Evolutionary conservation across 1,140 invertebrate species (phyloP).

Genomic region (Pinna nobilis): DNA sequence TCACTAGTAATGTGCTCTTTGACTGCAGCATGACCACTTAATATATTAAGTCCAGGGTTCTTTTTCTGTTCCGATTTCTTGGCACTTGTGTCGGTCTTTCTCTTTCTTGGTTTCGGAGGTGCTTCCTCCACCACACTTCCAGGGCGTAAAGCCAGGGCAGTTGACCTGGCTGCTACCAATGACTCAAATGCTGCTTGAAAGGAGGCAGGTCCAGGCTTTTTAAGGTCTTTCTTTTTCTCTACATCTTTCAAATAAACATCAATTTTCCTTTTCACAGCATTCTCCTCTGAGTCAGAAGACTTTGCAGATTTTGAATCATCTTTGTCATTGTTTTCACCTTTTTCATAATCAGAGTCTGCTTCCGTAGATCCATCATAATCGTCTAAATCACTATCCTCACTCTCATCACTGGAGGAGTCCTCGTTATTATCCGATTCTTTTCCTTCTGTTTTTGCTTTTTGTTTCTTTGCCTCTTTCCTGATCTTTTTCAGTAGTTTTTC

Average conservation of each 20-base stretch:
- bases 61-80: neutral
- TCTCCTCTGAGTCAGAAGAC: conserved; percentile 3
- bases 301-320: conserved; percentile 8
- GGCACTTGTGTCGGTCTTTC: neutral
- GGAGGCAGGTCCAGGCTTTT: conserved; percentile 34
- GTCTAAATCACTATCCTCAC: conserved; percentile 12
- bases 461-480: no score
- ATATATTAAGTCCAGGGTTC: neutral
- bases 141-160: conserved; percentile 5
- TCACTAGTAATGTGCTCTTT: neutral
- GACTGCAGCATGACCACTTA: neutral
- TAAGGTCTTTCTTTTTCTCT: conserved; percentile 1
- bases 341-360: conserved; percentile 26
- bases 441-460: neutral
- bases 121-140: conserved; percentile 23
- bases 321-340: conserved; percentile 16
- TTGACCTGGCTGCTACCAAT: conserved; percentile 22
- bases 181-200: conserved; percentile 53
- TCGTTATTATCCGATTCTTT: conserved; percentile 21
- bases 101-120: conserved; percentile 11
- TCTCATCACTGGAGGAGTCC: neutral
- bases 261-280: conserved; percentile 45
- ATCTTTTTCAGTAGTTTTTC: conserved; percentile 22
- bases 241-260: conserved; percentile 44
- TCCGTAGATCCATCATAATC: conserved; percentile 39